phyloP scores from a whole-genome alignment of 1,140 invertebrate genomes.

The Euwallacea fornicatus region DNA sequence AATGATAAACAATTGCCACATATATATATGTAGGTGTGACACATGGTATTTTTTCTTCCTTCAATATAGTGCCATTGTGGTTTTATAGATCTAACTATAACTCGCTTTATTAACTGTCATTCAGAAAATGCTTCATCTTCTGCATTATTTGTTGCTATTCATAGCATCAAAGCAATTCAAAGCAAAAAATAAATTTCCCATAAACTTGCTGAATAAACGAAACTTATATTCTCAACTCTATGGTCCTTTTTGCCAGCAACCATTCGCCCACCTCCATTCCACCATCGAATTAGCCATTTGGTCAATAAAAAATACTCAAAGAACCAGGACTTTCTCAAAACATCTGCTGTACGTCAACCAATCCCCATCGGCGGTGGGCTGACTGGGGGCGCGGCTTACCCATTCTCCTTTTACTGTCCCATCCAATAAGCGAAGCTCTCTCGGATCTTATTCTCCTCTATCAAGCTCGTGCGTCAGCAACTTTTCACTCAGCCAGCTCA shows the following conservation, averaged over 20 bases:
- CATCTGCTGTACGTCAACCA: constrained; percentile 35
- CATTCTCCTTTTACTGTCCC: constrained; percentile 5
- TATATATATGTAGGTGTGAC: no score
- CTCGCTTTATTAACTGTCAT: no score
- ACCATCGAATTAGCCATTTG: constrained; percentile 32
- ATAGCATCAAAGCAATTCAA: neutral
- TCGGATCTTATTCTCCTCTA: neutral
- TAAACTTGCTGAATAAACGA: neutral
- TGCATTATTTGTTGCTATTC: neutral
- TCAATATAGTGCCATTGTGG: no score
- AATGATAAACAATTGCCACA: no score
- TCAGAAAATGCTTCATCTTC: no score
- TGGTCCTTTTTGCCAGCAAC: constrained; percentile 14
- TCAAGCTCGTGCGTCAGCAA: neutral
- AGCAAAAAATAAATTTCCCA: neutral
- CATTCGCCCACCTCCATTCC: constrained; percentile 28
- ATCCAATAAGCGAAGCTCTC: constrained; percentile 12
- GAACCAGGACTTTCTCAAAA: constrained; percentile 23
- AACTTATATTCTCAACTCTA: neutral
- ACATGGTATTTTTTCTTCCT: no score
- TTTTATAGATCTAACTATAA: no score
- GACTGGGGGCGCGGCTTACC: constrained; percentile 7
- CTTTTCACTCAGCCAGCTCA: neutral
- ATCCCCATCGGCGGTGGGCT: constrained; percentile 18
- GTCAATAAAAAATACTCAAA: constrained; percentile 35